Evolutionary conservation across 2,797 vertebrate species (phyloP), one percentile per base, ranked within the genome.

Genomic region (Rhinatrema bivittatum): DNA sequence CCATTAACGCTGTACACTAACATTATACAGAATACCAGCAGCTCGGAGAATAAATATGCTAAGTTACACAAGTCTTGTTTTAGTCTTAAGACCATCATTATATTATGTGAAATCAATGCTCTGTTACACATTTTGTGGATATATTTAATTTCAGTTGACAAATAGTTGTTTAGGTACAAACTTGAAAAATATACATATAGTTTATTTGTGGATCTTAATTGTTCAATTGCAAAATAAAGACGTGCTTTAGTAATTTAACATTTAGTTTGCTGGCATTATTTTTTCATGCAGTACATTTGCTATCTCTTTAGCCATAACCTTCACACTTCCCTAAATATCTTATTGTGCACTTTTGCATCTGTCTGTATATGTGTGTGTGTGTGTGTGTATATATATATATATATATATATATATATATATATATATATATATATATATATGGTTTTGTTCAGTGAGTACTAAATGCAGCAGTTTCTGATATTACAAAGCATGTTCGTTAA

Each of bases 191-290:
- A 72, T 56, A 62, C 54, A 59, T 66, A 61, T 65, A 82, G 71
- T 74, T 72, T 74, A 72, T 49, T 70, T 82, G 75, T 84, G 65
- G 64, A 66, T 70, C 64, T 77, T 70, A 72, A 62, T 70, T 76
- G 72, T 79, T 82, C 70, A 74, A 64, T 66, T 79, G 65, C 68
- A 74, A 77, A 84, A 82, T 82, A 84, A 84, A 84, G 68, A 81
- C 75, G 68, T 71, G 74, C 72, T 79, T 81, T 83, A 80, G 74
- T 82, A 76, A 76, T 70, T 66, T 67, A 46, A 75, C 70, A 37
- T 39, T 53, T 43, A 23, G 26, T 1, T 5, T 41, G 60, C 43
- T 38, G 18, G 38, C 0, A 0, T 21, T 34, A 14, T 43, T 33
- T 25, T 36, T 25, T 25, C 33, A 4, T 23, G n/a, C n/a, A n/a